These are phyloP conservation scores for Colistium nudipinnis DNA, from an alignment of 2,113 vertebrate species.

Conservation along the genomic window DNA sequence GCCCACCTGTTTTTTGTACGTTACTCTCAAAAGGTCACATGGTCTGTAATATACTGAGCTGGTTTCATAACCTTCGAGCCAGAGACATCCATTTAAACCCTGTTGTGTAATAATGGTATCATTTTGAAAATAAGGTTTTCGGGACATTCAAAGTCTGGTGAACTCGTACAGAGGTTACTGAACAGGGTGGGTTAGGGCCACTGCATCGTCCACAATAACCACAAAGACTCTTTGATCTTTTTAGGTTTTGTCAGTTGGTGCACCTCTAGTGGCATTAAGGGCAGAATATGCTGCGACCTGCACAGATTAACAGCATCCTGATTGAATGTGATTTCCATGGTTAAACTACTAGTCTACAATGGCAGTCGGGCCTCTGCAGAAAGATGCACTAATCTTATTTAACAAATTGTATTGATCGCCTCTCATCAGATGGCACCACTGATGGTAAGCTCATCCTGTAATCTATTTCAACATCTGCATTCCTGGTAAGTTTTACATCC, in stretches of 20 bases:
- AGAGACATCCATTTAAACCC: slow-evolving; percentile 31
- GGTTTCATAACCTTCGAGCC: slow-evolving; percentile 39
- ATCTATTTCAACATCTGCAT: slow-evolving; percentile 44
- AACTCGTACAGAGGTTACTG: no score
- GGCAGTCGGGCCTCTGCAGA: no score
- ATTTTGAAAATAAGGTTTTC: slow-evolving; percentile 26
- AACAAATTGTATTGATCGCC: slow-evolving; percentile 33
- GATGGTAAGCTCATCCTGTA: slow-evolving; percentile 33
- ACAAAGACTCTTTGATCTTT: background rate
- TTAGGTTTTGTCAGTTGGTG: no score
- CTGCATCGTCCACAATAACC: background rate
- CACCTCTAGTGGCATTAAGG: no score
- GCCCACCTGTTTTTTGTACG: no score
- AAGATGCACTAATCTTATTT: slow-evolving; percentile 26
- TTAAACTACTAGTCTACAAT: no score
- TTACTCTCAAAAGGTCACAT: slow-evolving; percentile 36
- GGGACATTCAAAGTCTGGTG: background rate
- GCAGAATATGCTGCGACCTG: no score
- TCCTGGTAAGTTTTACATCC: slow-evolving; percentile 21
- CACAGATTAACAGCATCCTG: no score
- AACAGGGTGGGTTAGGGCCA: background rate
- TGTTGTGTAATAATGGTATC: slow-evolving; percentile 54
- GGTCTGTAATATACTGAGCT: slow-evolving; percentile 34
- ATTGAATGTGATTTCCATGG: no score
- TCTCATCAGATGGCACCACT: slow-evolving; percentile 13